phyloP scores from a whole-genome alignment of 1,140 invertebrate genomes.

The Odontomachus brunneus region DNA sequence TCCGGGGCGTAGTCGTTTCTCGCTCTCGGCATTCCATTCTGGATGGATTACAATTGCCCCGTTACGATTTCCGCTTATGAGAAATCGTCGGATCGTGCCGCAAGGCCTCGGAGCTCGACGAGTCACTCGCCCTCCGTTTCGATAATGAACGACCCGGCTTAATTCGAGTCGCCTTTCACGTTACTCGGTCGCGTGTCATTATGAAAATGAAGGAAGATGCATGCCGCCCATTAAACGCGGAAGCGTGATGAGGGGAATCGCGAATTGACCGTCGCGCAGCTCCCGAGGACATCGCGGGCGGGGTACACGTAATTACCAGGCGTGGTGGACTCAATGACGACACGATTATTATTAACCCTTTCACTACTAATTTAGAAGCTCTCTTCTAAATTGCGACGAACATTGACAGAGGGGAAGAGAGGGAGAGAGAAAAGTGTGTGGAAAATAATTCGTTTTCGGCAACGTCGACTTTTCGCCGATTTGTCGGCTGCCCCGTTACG shows the following conservation, averaged over 20 bases:
- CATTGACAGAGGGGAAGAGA: no score
- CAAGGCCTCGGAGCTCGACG: not conserved
- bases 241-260: not conserved
- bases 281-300: not conserved
- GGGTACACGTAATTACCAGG: not conserved
- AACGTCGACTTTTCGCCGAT: not conserved
- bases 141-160: slow-evolving; percentile 20
- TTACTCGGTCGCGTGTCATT: not conserved
- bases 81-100: slow-evolving; percentile 1
- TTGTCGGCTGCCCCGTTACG: not conserved
- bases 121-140: not conserved
- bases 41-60: not conserved
- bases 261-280: not conserved
- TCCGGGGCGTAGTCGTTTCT: slow-evolving; percentile 9
- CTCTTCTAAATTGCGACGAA: no score
- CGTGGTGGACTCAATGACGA: not conserved
- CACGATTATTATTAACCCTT: not conserved
- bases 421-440: not conserved
- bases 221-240: not conserved
- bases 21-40: not conserved
- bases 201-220: slow-evolving; percentile 8
- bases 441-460: not conserved
- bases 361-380: no score
- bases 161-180: not conserved
- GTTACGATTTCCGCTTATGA: slow-evolving; percentile 12